Evolutionary conservation across 2,888 invertebrate genomes (phyloP).

Genomic region (Seira ritae): DNA sequence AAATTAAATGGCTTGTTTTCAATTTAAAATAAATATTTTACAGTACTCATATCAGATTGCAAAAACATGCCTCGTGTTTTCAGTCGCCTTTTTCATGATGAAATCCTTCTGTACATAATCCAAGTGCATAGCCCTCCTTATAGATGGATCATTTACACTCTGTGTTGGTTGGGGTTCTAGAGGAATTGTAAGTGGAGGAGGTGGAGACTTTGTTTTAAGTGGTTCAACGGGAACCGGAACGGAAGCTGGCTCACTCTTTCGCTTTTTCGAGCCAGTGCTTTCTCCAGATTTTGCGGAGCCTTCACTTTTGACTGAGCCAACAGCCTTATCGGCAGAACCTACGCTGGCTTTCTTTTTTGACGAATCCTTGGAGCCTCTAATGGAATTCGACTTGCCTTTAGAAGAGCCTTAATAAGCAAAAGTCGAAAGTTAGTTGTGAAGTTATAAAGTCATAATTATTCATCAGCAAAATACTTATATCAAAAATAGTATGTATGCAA

Average conservation of each 20-base stretch:
- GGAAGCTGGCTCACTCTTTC: too few relatives aligned
- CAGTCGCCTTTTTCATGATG: slow-evolving; percentile 10
- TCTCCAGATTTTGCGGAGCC: too few relatives aligned
- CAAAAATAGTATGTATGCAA: too few relatives aligned
- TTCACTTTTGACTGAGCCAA: not conserved
- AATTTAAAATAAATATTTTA: not conserved
- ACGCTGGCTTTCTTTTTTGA: slow-evolving; percentile 3
- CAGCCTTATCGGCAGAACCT: too few relatives aligned
- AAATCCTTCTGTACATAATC: slow-evolving; percentile 30
- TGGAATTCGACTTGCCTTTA: too few relatives aligned
- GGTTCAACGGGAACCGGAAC: too few relatives aligned
- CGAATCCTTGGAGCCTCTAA: not conserved
- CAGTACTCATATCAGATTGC: not conserved
- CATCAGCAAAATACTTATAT: too few relatives aligned
- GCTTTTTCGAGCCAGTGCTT: not conserved
- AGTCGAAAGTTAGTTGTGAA: too few relatives aligned
- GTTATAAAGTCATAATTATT: too few relatives aligned
- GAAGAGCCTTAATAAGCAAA: too few relatives aligned
- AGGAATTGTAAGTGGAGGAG: not conserved
- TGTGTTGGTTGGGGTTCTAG: not conserved
- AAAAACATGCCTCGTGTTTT: slow-evolving; percentile 28
- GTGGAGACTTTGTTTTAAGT: too few relatives aligned
- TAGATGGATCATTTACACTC: not conserved
- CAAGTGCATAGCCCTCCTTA: slow-evolving; percentile 31
- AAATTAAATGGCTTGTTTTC: not conserved